Base-by-base conservation (phyloP, 2,797 vertebrate genomes). In the Halcyon badia region DNA sequence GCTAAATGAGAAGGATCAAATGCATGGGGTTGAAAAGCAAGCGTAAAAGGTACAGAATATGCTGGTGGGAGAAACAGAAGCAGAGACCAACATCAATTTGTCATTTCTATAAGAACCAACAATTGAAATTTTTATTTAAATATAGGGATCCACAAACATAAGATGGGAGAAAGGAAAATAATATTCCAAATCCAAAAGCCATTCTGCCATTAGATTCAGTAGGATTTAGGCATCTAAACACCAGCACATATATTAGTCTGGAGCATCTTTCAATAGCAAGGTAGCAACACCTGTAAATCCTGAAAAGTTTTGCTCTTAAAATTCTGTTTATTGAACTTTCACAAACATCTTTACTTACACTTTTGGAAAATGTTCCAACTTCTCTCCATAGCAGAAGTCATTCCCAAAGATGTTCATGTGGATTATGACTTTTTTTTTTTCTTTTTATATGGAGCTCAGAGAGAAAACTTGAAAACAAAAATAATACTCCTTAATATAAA, bases 331-430 rank as follows among this genome's bases (percentile, higher is more conserved):
- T 24, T 75, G 39, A 87, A 42, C 31, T 54, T 64, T 24, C 31
- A 72, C 1, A 0, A 92, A 28, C 31, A 83, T 7, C 20, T 64
- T 73, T 31, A 31, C 22, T 57, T 64, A 8, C 5, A 25, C 9
- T 58, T 90, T 46, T 84, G 17, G 37, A 84, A 90, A 87, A 62
- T 33, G 60, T 13, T 58, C 30, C 46, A 87, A 28, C 20, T 78
- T 92, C n/a, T 84, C 69, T 16, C 15, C 37, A 68, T 7, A 37
- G 37, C 10, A 39, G 42, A 75, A 89, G 15, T 42, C 44, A 13
- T 44, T 90, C 57, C 54, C 25, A 35, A 41, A 64, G 22, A 54
- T 0, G 0, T 52, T 70, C 4, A 30, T 41, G 66, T 41, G 6
- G 10, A 65, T 78, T 68, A 18, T 22, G 12, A n/a, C 4, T 46